Evolutionary conservation across 2,797 vertebrate genomes (phyloP).

Genomic region (Crenichthys baileyi): DNA sequence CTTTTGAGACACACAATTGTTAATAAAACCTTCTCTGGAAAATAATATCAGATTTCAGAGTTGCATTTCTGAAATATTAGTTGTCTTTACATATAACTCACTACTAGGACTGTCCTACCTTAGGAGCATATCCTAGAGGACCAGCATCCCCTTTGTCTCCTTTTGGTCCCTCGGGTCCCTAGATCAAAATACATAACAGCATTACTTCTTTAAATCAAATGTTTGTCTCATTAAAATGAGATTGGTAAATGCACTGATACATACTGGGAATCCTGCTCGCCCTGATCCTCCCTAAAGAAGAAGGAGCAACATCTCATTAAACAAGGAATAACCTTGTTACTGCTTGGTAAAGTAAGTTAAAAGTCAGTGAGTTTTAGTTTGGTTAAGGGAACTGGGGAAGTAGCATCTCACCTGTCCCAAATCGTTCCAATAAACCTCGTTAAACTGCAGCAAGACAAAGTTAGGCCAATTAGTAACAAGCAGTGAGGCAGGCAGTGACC

Average conservation of each 20-base stretch:
- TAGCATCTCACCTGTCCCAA: constrained; percentile 70
- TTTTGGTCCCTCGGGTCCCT: constrained; percentile 87
- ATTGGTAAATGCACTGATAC: constrained; percentile 38
- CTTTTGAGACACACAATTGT: no score
- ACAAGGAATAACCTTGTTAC: neutral
- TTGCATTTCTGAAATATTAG: neutral
- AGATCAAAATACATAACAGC: constrained; percentile 8
- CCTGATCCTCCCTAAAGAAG: constrained; percentile 67
- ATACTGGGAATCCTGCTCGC: constrained; percentile 81
- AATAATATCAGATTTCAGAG: neutral
- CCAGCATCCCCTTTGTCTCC: constrained; percentile 85
- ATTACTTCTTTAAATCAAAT: neutral
- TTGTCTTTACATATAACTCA: neutral
- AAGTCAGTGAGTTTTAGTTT: constrained; percentile 2
- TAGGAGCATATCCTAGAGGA: constrained; percentile 79
- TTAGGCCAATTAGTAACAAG: constrained; percentile 64
- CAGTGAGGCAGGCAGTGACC: constrained; percentile 37
- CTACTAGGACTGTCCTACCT: constrained; percentile 73
- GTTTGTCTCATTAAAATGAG: neutral
- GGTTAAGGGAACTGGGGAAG: constrained; percentile 15
- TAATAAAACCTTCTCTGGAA: no score
- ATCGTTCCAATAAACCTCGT: constrained; percentile 64
- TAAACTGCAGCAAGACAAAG: constrained; percentile 73
- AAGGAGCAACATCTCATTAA: constrained; percentile 8
- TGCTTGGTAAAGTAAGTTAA: neutral